These are phyloP conservation scores for Pogonognathellus flavescens DNA, from an alignment of 1,140 invertebrate genomes.

Conservation along the genomic window DNA sequence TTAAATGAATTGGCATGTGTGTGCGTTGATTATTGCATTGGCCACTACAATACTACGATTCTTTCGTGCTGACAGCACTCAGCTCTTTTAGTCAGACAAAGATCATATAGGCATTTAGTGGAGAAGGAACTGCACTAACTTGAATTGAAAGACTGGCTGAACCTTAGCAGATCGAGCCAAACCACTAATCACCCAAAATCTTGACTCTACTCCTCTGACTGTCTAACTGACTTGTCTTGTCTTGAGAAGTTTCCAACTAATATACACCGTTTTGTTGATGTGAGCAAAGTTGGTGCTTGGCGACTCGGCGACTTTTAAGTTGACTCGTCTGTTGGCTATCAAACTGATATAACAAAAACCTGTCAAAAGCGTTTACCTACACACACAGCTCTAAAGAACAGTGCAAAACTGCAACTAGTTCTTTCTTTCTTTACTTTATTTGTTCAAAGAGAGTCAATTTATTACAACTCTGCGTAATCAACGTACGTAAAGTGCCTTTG, in stretches of 20 bases:
- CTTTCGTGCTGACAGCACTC: not conserved
- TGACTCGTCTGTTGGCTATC: not conserved
- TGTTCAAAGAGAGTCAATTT: too few relatives aligned
- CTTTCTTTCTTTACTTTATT: too few relatives aligned
- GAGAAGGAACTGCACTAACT: not conserved
- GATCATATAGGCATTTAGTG: not conserved
- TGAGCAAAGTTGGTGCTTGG: not conserved
- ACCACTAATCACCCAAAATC: conserved; percentile 28
- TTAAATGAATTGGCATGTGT: too few relatives aligned
- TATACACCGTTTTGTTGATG: not conserved
- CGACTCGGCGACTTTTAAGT: not conserved
- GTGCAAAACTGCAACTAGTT: too few relatives aligned
- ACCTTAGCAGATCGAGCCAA: conserved; percentile 9
- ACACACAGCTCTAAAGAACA: too few relatives aligned
- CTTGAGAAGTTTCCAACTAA: conserved; percentile 19
- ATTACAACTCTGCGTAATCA: too few relatives aligned
- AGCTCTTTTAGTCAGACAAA: not conserved
- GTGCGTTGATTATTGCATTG: too few relatives aligned
- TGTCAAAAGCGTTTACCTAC: not conserved
- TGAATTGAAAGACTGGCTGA: not conserved
- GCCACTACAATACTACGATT: too few relatives aligned
- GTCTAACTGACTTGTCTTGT: not conserved
- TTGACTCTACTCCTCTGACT: not conserved
- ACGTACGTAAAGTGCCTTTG: too few relatives aligned
- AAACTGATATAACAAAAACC: conserved; percentile 2